Evolutionary conservation across 1,140 invertebrate species (phyloP).

Genomic region (Galleria mellonella): DNA sequence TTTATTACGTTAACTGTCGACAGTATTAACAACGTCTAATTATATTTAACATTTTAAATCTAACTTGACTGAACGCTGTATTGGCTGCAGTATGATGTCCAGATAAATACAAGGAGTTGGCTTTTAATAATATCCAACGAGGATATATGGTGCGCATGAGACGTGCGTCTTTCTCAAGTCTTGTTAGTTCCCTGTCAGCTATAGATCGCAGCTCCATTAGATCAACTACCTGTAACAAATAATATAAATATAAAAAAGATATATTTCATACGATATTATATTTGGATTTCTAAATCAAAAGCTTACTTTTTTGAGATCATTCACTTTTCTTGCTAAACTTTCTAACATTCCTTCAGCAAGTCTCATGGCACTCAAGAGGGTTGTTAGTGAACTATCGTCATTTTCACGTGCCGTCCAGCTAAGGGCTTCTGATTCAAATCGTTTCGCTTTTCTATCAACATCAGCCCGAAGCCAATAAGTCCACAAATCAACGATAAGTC

Average conservation of each 20-base stretch:
- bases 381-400: constrained; percentile 35
- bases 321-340: constrained; percentile 57
- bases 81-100: constrained; percentile 29
- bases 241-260: not conserved
- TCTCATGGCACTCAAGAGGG: constrained; percentile 44
- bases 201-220: constrained; percentile 58
- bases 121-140: constrained; percentile 46
- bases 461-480: constrained; percentile 55
- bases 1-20: not conserved
- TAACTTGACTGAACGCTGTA: constrained; percentile 35
- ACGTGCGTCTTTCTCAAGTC: constrained; percentile 43
- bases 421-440: constrained; percentile 51
- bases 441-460: constrained; percentile 39
- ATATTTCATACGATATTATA: not conserved
- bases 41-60: constrained; percentile 8
- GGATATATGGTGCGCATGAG: constrained; percentile 34
- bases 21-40: not conserved
- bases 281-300: not conserved
- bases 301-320: constrained; percentile 56
- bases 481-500: constrained; percentile 49
- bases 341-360: constrained; percentile 62
- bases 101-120: constrained; percentile 39
- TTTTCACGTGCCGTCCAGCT: constrained; percentile 30
- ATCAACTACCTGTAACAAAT: constrained; percentile 46
- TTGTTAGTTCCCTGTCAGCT: constrained; percentile 45